A percentile compares a stretch with the other conserved stretches of the same genome.
phyloP scores from a whole-genome alignment of 2,888 invertebrate genomes.

The Salpingus planirostris region DNA sequence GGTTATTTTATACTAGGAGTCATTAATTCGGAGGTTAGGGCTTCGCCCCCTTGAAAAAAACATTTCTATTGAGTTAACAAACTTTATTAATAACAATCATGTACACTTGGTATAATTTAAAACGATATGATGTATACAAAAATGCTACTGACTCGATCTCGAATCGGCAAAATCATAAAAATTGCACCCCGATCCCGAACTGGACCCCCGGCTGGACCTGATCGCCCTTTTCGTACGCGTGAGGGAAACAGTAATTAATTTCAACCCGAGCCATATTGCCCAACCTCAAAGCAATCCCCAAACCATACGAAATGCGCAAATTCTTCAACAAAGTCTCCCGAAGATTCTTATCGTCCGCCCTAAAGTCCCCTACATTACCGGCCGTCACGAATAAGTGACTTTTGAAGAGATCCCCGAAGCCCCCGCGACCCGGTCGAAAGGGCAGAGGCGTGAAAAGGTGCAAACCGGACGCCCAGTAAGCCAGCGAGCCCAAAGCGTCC shows the following conservation, averaged over 20 bases:
- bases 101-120: too few species aligned
- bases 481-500: conserved; percentile 62
- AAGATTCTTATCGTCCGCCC: conserved; percentile 33
- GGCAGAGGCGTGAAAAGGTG: conserved; percentile 89
- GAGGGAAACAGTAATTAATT: conserved; percentile 86
- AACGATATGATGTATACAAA: too few species aligned
- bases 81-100: conserved; percentile 12
- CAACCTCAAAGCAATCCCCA: conserved; percentile 75
- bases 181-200: conserved; percentile 76
- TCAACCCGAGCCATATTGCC: conserved; percentile 85
- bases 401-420: conserved; percentile 75
- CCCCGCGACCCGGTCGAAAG: conserved; percentile 68
- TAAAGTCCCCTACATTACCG: conserved; percentile 65
- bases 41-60: too few species aligned
- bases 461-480: conserved; percentile 78
- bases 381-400: conserved; percentile 85
- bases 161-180: conserved; percentile 46
- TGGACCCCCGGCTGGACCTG: conserved; percentile 62
- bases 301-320: conserved; percentile 67
- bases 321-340: conserved; percentile 35
- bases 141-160: not conserved
- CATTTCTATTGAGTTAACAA: too few species aligned
- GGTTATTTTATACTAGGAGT: too few species aligned
- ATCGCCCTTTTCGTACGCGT: conserved; percentile 55
- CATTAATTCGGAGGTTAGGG: too few species aligned